Evolutionary conservation across 2,797 vertebrate genomes (phyloP).

Genomic region (Melanogrammus aeglefinus): DNA sequence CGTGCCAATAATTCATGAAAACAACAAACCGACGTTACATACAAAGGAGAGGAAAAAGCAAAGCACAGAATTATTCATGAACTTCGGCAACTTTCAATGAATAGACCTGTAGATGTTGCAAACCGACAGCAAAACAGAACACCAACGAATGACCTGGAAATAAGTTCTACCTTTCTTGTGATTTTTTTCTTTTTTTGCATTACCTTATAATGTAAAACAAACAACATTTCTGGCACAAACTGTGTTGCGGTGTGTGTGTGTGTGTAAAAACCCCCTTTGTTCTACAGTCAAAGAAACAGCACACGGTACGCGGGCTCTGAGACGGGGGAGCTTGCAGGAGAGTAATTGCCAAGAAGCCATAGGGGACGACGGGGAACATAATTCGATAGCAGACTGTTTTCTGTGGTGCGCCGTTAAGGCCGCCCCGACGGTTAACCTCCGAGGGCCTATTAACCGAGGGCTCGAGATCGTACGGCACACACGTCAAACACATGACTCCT

Average conservation of each 20-base stretch:
- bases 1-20: conserved; percentile 42
- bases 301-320: neutral
- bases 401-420: neutral
- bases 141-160: neutral
- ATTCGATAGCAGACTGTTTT: neutral
- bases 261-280: neutral
- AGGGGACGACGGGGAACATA: neutral
- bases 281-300: neutral
- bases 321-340: neutral
- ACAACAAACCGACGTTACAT: conserved; percentile 33
- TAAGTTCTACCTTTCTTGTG: neutral
- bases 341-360: no score
- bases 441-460: neutral
- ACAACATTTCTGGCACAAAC: neutral
- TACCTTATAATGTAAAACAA: neutral
- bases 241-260: neutral
- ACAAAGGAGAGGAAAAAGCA: conserved; percentile 34
- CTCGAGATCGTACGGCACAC: no score
- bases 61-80: neutral
- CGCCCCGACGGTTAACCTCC: neutral
- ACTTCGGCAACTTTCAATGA: neutral
- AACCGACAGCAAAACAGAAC: neutral
- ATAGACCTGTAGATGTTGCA: neutral
- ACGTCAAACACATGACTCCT: no score
- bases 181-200: neutral